phyloP scores from a whole-genome alignment of 2,888 invertebrate genomes.

The Volucella zonaria region DNA sequence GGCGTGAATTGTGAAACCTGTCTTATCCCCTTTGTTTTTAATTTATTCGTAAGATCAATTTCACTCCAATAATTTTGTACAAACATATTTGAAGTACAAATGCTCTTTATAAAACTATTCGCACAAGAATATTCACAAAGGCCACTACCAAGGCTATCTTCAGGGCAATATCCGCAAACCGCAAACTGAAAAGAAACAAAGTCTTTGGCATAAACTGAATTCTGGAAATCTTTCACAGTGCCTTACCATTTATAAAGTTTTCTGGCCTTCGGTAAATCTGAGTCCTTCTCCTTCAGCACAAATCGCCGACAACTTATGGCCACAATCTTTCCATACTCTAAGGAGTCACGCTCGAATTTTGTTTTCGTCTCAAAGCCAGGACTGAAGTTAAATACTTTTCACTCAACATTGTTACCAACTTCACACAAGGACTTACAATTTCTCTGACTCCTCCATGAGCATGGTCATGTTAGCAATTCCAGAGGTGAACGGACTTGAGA shows the following conservation, averaged over 20 bases:
- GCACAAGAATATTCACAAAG: not conserved
- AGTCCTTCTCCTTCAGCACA: slow-evolving; percentile 56
- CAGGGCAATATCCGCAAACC: slow-evolving; percentile 17
- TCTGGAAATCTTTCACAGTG: not conserved
- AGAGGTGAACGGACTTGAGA: slow-evolving; percentile 38
- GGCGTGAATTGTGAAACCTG: no score
- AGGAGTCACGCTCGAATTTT: slow-evolving; percentile 36
- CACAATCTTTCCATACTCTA: slow-evolving; percentile 51
- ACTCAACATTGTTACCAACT: not conserved
- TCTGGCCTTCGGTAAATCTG: slow-evolving; percentile 37
- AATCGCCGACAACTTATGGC: slow-evolving; percentile 62
- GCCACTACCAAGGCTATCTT: not conserved
- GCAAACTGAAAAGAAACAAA: slow-evolving; percentile 13
- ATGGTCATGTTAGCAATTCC: slow-evolving; percentile 42
- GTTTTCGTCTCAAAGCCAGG: slow-evolving; percentile 45
- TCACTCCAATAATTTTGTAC: no score
- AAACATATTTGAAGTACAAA: not conserved
- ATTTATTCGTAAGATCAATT: no score
- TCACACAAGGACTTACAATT: slow-evolving; percentile 43
- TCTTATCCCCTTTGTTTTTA: no score
- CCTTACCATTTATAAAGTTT: slow-evolving; percentile 48
- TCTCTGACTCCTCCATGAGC: slow-evolving; percentile 44
- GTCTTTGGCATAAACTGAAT: not conserved
- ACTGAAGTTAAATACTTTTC: slow-evolving; percentile 2
- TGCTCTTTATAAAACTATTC: not conserved